Evolutionary conservation across 2,888 invertebrate genomes (phyloP).

Genomic region (Blera fallax): DNA sequence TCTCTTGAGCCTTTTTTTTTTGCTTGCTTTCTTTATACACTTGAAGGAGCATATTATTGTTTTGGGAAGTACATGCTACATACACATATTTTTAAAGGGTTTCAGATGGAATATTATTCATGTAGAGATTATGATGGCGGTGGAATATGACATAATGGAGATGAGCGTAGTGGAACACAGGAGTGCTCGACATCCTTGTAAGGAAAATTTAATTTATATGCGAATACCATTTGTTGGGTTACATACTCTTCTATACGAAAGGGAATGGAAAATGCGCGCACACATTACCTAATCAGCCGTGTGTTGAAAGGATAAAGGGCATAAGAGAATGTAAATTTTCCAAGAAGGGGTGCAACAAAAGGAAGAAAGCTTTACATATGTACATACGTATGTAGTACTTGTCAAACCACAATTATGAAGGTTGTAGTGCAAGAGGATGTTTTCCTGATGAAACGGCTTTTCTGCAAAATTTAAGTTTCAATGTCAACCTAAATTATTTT

Average conservation of each 20-base stretch:
- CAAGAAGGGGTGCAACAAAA: too few species aligned
- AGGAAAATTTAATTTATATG: constrained; percentile 23
- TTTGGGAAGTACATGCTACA: neutral
- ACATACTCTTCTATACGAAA: neutral
- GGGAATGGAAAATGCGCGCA: constrained; percentile 2
- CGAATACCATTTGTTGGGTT: constrained; percentile 11
- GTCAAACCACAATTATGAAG: neutral
- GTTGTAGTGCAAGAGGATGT: neutral
- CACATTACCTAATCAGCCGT: constrained; percentile 13
- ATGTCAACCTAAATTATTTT: too few species aligned
- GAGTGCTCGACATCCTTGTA: constrained; percentile 3
- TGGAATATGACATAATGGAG: constrained; percentile 25
- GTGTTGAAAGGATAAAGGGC: neutral
- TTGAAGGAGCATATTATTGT: neutral
- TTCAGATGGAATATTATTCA: constrained; percentile 5
- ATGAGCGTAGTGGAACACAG: constrained; percentile 24
- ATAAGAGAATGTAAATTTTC: neutral
- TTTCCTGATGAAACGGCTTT: too few species aligned
- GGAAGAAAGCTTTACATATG: too few species aligned
- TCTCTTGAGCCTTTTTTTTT: neutral
- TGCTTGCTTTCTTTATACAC: neutral
- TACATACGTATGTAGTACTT: too few species aligned
- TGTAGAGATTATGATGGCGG: neutral
- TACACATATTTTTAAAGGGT: neutral
- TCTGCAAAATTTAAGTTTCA: too few species aligned